These are phyloP conservation scores for Anolis carolinensis DNA, from an alignment of 2,113 vertebrate genomes.

Conservation along the genomic window DNA sequence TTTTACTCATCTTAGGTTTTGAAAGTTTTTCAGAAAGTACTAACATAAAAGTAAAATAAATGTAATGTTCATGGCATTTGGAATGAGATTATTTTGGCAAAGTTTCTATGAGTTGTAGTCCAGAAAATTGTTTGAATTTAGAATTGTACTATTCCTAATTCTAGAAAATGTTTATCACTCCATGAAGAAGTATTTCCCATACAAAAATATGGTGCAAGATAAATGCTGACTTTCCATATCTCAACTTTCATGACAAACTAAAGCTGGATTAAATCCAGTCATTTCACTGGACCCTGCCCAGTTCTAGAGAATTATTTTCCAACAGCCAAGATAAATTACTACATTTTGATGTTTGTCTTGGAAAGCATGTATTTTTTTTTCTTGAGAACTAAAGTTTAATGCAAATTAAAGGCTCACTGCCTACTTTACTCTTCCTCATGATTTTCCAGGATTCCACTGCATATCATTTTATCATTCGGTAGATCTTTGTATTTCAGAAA, in stretches of 20 bases:
- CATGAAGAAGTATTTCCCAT: background rate
- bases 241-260: slow-evolving; percentile 37
- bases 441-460: background rate
- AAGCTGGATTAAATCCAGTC: slow-evolving; percentile 32
- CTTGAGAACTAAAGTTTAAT: slow-evolving; percentile 31
- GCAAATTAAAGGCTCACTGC: slow-evolving; percentile 20
- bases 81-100: background rate
- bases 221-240: background rate
- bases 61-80: slow-evolving; percentile 25
- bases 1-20: slow-evolving; percentile 31
- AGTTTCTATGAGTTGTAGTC: no score
- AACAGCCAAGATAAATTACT: slow-evolving; percentile 34
- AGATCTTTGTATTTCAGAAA: no score
- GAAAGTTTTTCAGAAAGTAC: slow-evolving; percentile 56
- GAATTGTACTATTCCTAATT: slow-evolving; percentile 23
- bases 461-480: background rate
- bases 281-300: slow-evolving; percentile 32
- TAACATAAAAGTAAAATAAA: slow-evolving; percentile 34
- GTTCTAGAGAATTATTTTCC: slow-evolving; percentile 26
- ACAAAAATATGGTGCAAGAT: background rate
- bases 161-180: slow-evolving; percentile 9
- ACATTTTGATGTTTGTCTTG: background rate
- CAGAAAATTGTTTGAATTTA: background rate
- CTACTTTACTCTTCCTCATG: slow-evolving; percentile 19
- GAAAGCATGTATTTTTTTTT: slow-evolving; percentile 31